Conservation (phyloP, 2,888 invertebrate species). For the Dynastes hyllus region DNA sequence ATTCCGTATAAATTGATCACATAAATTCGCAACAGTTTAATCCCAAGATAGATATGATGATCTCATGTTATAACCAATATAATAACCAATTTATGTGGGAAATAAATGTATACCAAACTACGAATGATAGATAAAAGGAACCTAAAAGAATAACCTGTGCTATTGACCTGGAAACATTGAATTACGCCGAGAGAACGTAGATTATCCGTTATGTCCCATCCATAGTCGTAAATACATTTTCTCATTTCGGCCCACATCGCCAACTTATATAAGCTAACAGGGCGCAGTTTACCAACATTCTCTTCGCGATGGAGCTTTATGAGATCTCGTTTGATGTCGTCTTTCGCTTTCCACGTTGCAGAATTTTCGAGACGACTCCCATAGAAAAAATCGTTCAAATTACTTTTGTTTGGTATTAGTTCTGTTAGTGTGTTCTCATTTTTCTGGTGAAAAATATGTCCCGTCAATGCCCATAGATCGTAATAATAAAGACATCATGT, state of each 20-base stretch:
- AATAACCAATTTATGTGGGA: background rate
- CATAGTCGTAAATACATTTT: constrained; percentile 34
- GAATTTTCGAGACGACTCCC: background rate
- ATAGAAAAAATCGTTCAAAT: background rate
- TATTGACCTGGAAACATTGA: constrained; percentile 32
- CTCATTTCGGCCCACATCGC: constrained; percentile 23
- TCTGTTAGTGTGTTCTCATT: too few relatives aligned
- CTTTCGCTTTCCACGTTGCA: background rate
- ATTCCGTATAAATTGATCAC: too few relatives aligned
- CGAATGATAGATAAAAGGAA: constrained; percentile 13
- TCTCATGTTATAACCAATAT: background rate
- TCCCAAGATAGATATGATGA: background rate
- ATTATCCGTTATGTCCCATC: constrained; percentile 26
- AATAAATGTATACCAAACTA: background rate
- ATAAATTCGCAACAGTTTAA: too few relatives aligned
- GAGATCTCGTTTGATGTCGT: background rate
- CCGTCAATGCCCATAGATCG: background rate
- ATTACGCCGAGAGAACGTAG: constrained; percentile 17
- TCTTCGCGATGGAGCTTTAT: background rate
- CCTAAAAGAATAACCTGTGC: constrained; percentile 18
- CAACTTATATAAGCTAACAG: constrained; percentile 11
- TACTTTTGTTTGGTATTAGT: too few relatives aligned
- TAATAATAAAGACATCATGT: background rate
- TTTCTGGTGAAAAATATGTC: background rate
- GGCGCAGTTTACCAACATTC: constrained; percentile 10